Evolutionary conservation across 2,888 invertebrate species (phyloP), one percentile per base, ranked within the genome.

Genomic region (Deroplatys truncata): DNA sequence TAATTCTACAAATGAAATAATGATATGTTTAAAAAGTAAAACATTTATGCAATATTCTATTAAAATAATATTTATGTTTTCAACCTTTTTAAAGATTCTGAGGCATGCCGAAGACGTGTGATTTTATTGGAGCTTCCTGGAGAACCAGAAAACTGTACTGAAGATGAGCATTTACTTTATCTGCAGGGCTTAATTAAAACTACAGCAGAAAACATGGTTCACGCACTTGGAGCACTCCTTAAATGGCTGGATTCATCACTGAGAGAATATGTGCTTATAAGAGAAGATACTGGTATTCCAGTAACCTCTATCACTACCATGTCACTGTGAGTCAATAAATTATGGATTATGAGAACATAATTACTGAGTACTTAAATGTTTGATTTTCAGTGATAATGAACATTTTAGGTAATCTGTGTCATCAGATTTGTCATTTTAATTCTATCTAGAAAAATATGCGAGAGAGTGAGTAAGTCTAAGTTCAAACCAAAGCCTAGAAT

Each of bases 211-310:
- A 94, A 95, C 88, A 96, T 96, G 90, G 94, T 97, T 7, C 95
- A 97, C 92, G 96, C 97, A 0, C 92, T 96, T 5, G 98, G 97
- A 8, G 96, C 96, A 0, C 93, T 98, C 84, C 93, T 98, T 29
- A 95, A 96, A 92, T 97, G 96, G 92, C 92, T 97, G 82, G 97
- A 97, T 91, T 94, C 95, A 88, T 95, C 96, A 92, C 56, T 72
- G 7, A 96, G 96, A 95, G 94, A 94, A 89, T 91, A 91, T 89
- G 89, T 92, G 35, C 93, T 92, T 89, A 91, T 93, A 88, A 92
- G 93, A 35, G 35, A 87, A n/a, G 25, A 83, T 85, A 92, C 92
- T 13, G 91, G 91, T 88, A 92, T 93, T 16, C 95, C 93, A 92
- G 25, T 72, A 7, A 20, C 25, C 7, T 16, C 56, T 72, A 7